phyloP scores from a whole-genome alignment of 2,113 vertebrate genomes.

The Monarcha castaneiventris region DNA sequence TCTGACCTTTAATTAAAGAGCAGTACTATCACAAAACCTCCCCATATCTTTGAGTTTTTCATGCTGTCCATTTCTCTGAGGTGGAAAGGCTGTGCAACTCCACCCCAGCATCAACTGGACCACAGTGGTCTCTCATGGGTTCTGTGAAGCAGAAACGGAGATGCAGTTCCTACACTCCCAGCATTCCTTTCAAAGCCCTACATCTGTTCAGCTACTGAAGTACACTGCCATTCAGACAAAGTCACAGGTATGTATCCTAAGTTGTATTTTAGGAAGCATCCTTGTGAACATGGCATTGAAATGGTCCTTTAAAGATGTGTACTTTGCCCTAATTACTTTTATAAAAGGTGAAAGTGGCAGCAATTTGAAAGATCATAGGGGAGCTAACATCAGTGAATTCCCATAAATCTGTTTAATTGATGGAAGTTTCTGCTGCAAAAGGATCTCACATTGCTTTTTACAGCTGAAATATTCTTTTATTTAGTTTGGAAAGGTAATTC shows the following conservation, averaged over 20 bases:
- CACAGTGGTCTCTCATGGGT: background rate
- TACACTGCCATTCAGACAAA: background rate
- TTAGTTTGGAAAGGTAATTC: background rate
- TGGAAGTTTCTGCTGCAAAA: slow-evolving; percentile 8
- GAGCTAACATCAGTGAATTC: slow-evolving; percentile 19
- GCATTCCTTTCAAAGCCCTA: background rate
- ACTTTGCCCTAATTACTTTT: background rate
- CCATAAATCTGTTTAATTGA: background rate
- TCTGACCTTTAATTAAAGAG: background rate
- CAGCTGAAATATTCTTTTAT: background rate
- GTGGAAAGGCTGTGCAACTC: background rate
- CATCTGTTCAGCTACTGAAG: background rate
- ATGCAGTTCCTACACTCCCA: background rate
- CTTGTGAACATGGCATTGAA: background rate
- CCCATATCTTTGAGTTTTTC: background rate
- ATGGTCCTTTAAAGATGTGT: background rate
- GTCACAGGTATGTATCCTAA: background rate
- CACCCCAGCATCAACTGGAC: background rate
- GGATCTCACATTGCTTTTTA: background rate
- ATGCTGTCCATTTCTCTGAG: background rate
- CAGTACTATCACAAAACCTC: background rate
- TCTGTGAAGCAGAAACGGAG: background rate
- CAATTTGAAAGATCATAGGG: slow-evolving; percentile 30
- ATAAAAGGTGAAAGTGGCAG: background rate
- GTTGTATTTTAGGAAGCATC: background rate